phyloP scores from a whole-genome alignment of 2,113 vertebrate species.

The Cyprinodon brontotheroides region DNA sequence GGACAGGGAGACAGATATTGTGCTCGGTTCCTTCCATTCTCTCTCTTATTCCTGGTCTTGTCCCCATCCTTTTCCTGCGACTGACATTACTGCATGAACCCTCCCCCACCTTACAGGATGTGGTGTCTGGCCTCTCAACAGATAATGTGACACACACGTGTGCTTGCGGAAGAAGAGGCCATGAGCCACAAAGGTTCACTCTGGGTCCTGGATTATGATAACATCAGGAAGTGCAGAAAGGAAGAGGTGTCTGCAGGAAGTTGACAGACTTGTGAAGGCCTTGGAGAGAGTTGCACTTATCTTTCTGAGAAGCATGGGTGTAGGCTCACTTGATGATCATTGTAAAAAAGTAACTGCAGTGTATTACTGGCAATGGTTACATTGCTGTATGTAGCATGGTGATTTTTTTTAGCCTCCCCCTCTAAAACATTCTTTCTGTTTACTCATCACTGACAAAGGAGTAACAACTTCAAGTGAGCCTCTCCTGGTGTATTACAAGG shows the following conservation, averaged over 20 bases:
- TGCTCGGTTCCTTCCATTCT: conserved; percentile 74
- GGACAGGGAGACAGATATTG: conserved; percentile 68
- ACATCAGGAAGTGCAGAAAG: conserved; percentile 78
- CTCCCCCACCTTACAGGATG: conserved; percentile 77
- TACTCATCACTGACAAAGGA: conserved; percentile 27
- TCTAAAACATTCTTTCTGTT: conserved; percentile 11
- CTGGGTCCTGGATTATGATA: conserved; percentile 79
- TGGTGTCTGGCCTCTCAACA: conserved; percentile 80
- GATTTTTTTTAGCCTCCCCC: neutral
- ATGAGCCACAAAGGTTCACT: conserved; percentile 80
- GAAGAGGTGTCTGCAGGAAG: conserved; percentile 81
- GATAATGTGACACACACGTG: conserved; percentile 87
- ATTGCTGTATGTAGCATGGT: neutral
- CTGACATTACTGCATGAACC: conserved; percentile 61
- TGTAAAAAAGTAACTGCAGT: conserved; percentile 33
- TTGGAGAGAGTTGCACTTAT: conserved; percentile 65
- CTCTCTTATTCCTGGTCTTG: conserved; percentile 74
- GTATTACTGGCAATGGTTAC: conserved; percentile 37
- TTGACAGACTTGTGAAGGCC: conserved; percentile 67
- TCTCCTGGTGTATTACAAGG: conserved; percentile 15
- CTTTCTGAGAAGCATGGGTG: conserved; percentile 64
- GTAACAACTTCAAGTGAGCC: conserved; percentile 32
- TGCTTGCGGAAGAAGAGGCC: conserved; percentile 79
- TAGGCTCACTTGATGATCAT: conserved; percentile 44
- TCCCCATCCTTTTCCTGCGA: conserved; percentile 83